phyloP scores from a whole-genome alignment of 2,888 invertebrate species.

The Vesta saturnalis region DNA sequence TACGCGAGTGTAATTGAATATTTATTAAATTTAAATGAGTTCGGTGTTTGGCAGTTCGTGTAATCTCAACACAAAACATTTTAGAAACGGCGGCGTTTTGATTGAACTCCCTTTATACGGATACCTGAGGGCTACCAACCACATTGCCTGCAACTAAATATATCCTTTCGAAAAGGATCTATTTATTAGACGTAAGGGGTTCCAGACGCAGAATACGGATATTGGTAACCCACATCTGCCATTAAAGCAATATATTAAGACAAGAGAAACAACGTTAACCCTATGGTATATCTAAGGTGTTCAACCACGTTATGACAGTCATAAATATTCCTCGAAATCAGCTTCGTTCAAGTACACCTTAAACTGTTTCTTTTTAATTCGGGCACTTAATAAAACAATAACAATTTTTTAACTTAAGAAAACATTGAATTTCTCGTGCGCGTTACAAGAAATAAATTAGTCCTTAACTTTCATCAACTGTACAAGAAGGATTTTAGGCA shows the following conservation, averaged over 20 bases:
- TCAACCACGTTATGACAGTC: constrained; percentile 15
- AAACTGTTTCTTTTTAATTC: neutral
- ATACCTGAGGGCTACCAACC: neutral
- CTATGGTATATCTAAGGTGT: constrained; percentile 13
- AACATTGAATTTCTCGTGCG: neutral
- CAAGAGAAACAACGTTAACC: constrained; percentile 22
- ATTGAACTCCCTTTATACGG: neutral
- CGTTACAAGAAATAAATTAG: constrained; percentile 12
- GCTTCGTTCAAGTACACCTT: neutral
- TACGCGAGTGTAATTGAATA: neutral
- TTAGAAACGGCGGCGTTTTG: neutral
- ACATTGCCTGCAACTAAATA: neutral
- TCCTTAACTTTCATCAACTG: constrained; percentile 25
- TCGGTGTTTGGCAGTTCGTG: constrained; percentile 1
- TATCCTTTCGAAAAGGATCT: constrained; percentile 19
- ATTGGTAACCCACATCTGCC: constrained; percentile 30
- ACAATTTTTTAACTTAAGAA: neutral
- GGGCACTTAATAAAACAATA: constrained; percentile 2
- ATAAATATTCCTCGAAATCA: constrained; percentile 1
- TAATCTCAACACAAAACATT: neutral
- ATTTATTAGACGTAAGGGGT: constrained; percentile 26
- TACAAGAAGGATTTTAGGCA: constrained; percentile 26
- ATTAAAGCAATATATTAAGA: constrained; percentile 26
- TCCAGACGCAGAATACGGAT: constrained; percentile 22
- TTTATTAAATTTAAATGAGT: constrained; percentile 1